phyloP scores from a whole-genome alignment of 2,113 vertebrate species.

The Rhombomys opimus region DNA sequence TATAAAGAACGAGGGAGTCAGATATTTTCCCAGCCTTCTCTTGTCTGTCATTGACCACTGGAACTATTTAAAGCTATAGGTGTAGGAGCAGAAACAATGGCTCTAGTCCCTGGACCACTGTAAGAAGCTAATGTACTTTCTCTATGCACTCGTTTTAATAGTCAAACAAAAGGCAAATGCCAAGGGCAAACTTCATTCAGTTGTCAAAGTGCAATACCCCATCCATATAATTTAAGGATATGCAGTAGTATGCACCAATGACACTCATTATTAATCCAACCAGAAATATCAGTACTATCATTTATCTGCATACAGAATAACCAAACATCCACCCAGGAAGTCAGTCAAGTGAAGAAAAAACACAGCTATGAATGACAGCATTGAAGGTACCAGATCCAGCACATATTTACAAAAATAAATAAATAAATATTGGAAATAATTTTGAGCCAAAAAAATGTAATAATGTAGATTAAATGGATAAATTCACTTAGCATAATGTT shows the following conservation, averaged over 20 bases:
- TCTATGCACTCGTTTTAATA: neutral
- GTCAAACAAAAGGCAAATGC: neutral
- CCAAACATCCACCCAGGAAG: neutral
- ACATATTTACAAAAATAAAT: too few species aligned
- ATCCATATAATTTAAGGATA: neutral
- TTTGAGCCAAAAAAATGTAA: too few species aligned
- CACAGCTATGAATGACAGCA: too few species aligned
- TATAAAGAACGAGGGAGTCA: neutral
- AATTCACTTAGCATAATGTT: too few species aligned
- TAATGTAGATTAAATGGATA: too few species aligned
- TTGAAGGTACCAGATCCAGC: too few species aligned
- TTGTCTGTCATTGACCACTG: neutral
- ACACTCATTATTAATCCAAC: neutral
- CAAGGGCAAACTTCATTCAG: neutral
- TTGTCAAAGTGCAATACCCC: neutral
- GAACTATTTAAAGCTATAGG: neutral
- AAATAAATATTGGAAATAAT: too few species aligned
- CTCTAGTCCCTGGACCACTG: neutral
- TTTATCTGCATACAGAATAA: neutral
- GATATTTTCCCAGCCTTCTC: neutral
- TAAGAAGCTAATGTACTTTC: neutral
- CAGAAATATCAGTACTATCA: neutral
- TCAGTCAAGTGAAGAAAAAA: too few species aligned
- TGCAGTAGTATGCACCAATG: neutral
- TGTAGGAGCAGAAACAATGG: neutral